Evolutionary conservation across 2,113 vertebrate species (phyloP).

Genomic region (Zosterops borbonicus): DNA sequence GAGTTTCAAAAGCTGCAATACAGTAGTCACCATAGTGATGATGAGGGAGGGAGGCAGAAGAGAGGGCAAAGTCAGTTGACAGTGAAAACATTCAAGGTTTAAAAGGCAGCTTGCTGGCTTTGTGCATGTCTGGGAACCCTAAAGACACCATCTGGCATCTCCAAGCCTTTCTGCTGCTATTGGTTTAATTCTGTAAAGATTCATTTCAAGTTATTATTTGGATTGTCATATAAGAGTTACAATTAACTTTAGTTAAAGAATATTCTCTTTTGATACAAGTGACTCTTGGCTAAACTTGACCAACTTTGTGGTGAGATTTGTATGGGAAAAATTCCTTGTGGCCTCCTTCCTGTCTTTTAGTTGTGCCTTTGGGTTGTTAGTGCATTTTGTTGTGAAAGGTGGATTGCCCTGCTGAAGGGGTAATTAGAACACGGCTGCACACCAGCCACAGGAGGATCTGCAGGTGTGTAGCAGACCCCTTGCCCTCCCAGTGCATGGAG

Average conservation of each 20-base stretch:
- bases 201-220: neutral
- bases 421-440: neutral
- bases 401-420: neutral
- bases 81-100: conserved; percentile 13
- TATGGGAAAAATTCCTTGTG: neutral
- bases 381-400: neutral
- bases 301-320: neutral
- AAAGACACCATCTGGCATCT: neutral
- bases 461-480: neutral
- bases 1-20: neutral
- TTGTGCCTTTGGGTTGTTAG: neutral
- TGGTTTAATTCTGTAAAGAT: neutral
- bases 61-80: neutral
- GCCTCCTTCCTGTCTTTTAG: neutral
- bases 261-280: neutral
- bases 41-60: neutral
- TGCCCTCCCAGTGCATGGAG: neutral
- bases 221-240: neutral
- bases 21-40: conserved; percentile 51
- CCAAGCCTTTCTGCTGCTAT: neutral
- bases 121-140: neutral
- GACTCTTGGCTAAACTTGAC: neutral
- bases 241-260: neutral
- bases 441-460: neutral
- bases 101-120: neutral